phyloP scores from a whole-genome alignment of 2,888 invertebrate genomes.

The Rhimphoctona megacephalus region DNA sequence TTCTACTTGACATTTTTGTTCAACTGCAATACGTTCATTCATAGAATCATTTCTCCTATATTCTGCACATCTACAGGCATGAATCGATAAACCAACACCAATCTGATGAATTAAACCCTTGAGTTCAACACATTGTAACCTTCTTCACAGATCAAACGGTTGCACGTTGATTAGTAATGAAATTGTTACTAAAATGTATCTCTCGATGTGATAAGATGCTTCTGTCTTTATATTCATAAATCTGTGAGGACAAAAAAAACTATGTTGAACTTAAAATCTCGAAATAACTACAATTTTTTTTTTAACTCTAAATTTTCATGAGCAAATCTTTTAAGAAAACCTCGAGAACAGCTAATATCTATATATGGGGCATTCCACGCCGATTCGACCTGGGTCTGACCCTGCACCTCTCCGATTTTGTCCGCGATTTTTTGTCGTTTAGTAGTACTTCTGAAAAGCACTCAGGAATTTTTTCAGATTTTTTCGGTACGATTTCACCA shows the following conservation, averaged over 20 bases:
- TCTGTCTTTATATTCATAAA: not conserved
- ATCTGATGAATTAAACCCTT: not conserved
- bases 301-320: not conserved
- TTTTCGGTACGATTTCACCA: too few species aligned
- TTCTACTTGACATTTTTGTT: constrained; percentile 1
- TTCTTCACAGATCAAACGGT: not conserved
- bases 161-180: not conserved
- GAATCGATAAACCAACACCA: not conserved
- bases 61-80: not conserved
- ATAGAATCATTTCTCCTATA: not conserved
- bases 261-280: not conserved
- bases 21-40: not conserved
- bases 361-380: too few species aligned
- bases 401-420: too few species aligned
- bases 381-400: too few species aligned
- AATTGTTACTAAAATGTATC: not conserved
- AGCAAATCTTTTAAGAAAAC: not conserved
- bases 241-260: too few species aligned
- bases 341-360: not conserved
- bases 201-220: not conserved
- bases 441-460: too few species aligned
- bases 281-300: not conserved
- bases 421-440: too few species aligned
- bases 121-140: not conserved
- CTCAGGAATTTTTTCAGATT: too few species aligned